A percentile compares a stretch with the other conserved stretches of the same genome.
Conservation (phyloP, 37 sponge, comb jelly and placozoan genomes). For the Theonella swinhoei region DNA sequence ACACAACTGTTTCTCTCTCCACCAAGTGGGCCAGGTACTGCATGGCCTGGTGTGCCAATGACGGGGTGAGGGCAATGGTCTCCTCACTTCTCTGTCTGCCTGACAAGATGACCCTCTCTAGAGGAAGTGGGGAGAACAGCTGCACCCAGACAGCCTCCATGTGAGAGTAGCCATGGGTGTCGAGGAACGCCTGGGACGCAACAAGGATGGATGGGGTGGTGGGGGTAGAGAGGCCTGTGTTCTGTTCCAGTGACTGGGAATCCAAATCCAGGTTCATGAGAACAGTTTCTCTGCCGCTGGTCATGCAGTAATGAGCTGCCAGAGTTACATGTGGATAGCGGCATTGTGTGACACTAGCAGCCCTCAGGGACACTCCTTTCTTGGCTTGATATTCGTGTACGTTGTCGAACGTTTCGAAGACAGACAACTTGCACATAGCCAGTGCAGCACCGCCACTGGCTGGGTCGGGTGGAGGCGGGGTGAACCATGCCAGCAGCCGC, state of each 20-base stretch:
- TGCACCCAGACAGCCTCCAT: conserved; percentile 68
- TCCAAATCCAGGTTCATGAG: not conserved
- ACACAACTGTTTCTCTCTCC: not conserved
- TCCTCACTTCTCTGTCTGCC: not conserved
- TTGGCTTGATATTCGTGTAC: conserved; percentile 30
- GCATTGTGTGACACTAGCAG: not conserved
- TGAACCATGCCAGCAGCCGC: not conserved
- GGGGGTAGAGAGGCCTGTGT: conserved; percentile 13
- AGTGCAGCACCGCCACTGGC: not conserved
- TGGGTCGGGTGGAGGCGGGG: not conserved
- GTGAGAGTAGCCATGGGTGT: conserved; percentile 28
- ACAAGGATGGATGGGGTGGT: conserved; percentile 1
- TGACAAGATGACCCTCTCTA: conserved; percentile 33
- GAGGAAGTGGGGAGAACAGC: conserved; percentile 8
- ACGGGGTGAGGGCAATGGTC: not conserved
- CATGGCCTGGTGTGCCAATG: not conserved
- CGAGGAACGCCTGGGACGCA: conserved; percentile 38
- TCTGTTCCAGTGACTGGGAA: not conserved
- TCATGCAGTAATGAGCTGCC: not conserved
- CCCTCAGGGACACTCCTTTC: conserved; percentile 6
- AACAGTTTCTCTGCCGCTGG: not conserved
- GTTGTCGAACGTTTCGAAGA: conserved; percentile 22
- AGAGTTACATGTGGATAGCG: conserved; percentile 16
- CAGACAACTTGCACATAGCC: conserved; percentile 19
- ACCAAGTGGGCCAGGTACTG: conserved; percentile 23